Percentiles rank a stretch among this genome's conserved stretches.
These are phyloP conservation scores for Mormyrus iriodes DNA, from an alignment of 2,113 vertebrate genomes.

Conservation along the genomic window DNA sequence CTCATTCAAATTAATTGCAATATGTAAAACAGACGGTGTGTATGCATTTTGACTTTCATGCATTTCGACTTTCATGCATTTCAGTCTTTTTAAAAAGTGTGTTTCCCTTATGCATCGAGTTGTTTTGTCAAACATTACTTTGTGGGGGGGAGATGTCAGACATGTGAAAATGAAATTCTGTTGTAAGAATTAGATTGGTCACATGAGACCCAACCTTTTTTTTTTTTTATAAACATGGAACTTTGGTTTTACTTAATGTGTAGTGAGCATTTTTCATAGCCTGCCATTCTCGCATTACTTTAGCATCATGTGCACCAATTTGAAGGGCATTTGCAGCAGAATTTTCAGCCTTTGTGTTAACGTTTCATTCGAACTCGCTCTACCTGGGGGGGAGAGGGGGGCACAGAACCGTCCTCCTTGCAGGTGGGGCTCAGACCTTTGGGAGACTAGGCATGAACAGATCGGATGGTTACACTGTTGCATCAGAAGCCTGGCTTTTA, in stretches of 20 bases:
- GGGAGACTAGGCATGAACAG: neutral
- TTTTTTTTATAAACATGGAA: neutral
- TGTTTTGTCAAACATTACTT: neutral
- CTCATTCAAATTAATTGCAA: neutral
- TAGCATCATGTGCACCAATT: neutral
- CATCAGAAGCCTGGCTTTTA: neutral
- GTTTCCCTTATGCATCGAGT: neutral
- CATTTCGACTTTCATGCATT: neutral
- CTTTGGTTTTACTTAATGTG: neutral
- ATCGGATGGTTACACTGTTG: neutral
- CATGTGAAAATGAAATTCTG: constrained; percentile 45
- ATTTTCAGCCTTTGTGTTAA: neutral
- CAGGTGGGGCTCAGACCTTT: neutral
- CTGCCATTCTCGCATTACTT: neutral
- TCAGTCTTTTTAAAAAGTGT: neutral
- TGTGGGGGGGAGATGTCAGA: neutral
- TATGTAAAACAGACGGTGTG: neutral
- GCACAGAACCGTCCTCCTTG: neutral
- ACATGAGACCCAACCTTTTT: neutral
- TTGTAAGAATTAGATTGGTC: constrained; percentile 61
- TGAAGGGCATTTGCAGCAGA: constrained; percentile 2
- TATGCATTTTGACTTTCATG: neutral
- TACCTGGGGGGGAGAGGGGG: neutral
- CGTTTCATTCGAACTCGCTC: neutral
- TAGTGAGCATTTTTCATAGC: neutral